phyloP scores from a whole-genome alignment of 2,113 vertebrate species.

The Leptodactylus fuscus region DNA sequence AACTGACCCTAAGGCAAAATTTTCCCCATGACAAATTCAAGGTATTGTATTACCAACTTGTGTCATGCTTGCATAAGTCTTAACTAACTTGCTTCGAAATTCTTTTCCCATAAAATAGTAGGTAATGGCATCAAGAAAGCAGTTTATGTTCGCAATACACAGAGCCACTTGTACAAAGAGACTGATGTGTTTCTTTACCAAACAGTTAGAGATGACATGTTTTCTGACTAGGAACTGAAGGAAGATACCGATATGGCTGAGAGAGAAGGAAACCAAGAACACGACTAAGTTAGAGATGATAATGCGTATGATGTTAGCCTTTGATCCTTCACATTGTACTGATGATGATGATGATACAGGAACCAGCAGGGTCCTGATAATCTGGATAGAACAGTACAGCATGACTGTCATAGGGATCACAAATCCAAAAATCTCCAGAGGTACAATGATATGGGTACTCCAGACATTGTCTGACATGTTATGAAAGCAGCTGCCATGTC shows the following conservation, averaged over 20 bases:
- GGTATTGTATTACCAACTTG: neutral
- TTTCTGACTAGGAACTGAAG: constrained; percentile 89
- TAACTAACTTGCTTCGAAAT: constrained; percentile 65
- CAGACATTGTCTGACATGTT: constrained; percentile 76
- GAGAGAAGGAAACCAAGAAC: constrained; percentile 87
- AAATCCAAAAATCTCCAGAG: constrained; percentile 84
- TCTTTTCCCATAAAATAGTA: constrained; percentile 88
- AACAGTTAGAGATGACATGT: constrained; percentile 73
- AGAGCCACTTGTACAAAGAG: constrained; percentile 84
- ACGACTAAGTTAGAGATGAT: constrained; percentile 81
- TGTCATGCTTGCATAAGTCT: neutral
- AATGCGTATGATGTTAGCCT: constrained; percentile 74
- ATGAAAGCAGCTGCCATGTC: constrained; percentile 73
- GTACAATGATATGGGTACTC: constrained; percentile 73
- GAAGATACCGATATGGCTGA: constrained; percentile 81
- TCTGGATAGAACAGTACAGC: constrained; percentile 78
- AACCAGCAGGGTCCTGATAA: constrained; percentile 72
- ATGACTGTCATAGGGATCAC: constrained; percentile 79
- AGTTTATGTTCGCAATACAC: constrained; percentile 86
- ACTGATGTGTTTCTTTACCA: constrained; percentile 71
- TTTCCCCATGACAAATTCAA: no score
- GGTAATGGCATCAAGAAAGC: constrained; percentile 88
- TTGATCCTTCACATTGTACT: constrained; percentile 36
- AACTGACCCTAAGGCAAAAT: no score
- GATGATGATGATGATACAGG: neutral